phyloP scores from a whole-genome alignment of 2,797 vertebrate species.

The Semotilus atromaculatus region DNA sequence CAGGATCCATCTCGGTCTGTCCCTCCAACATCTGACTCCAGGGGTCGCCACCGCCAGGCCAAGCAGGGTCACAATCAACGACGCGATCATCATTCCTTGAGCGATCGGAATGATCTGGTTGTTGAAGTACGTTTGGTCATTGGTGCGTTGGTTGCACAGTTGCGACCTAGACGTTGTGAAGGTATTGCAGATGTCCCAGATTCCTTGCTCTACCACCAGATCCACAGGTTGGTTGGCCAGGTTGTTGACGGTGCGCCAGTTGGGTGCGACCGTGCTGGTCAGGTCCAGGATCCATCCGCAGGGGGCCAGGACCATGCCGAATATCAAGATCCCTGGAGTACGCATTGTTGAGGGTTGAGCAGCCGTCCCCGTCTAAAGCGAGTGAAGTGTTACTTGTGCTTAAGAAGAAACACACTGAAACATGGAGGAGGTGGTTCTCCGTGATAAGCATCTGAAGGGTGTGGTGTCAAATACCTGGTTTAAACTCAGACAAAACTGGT shows the following conservation, averaged over 20 bases:
- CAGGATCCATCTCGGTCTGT: constrained; percentile 74
- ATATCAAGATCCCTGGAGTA: constrained; percentile 86
- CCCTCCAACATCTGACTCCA: constrained; percentile 90
- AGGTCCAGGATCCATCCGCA: constrained; percentile 87
- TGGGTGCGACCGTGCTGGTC: constrained; percentile 83
- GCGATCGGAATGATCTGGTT: constrained; percentile 76
- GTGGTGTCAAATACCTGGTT: constrained; percentile 13
- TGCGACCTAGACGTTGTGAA: constrained; percentile 39
- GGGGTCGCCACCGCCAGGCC: constrained; percentile 83
- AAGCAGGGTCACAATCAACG: constrained; percentile 75
- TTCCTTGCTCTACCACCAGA: constrained; percentile 82
- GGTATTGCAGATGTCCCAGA: constrained; percentile 86
- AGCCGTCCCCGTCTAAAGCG: not conserved
- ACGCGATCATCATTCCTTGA: constrained; percentile 83
- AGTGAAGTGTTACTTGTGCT: not conserved
- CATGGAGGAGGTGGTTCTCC: not conserved
- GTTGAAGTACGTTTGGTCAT: constrained; percentile 73
- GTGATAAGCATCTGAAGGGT: constrained; percentile 27
- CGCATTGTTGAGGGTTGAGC: constrained; percentile 60
- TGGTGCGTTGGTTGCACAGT: constrained; percentile 72
- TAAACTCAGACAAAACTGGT: constrained; percentile 34
- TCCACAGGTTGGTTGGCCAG: constrained; percentile 56
- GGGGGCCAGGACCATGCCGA: constrained; percentile 89
- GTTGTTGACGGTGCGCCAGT: constrained; percentile 81
- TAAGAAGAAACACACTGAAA: constrained; percentile 43